Evolutionary conservation across 2,888 invertebrate genomes (phyloP).

Genomic region (Agonopterix alstromeriana): DNA sequence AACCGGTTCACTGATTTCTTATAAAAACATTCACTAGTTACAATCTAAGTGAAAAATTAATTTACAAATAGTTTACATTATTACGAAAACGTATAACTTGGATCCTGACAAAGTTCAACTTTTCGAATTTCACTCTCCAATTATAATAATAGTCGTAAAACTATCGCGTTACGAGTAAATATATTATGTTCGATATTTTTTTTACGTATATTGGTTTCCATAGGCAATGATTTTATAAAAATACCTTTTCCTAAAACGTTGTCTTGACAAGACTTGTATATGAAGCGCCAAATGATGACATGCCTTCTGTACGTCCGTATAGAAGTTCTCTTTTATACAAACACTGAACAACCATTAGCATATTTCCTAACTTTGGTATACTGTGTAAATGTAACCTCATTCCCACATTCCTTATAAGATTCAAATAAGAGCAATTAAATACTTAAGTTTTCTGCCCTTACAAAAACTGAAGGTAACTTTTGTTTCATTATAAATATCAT

Average conservation of each 20-base stretch:
- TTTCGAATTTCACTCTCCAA: slow-evolving; percentile 41
- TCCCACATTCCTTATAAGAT: slow-evolving; percentile 46
- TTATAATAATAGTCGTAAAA: slow-evolving; percentile 53
- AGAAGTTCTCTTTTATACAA: slow-evolving; percentile 2
- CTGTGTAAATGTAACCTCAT: slow-evolving; percentile 57
- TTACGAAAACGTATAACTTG: slow-evolving; percentile 69
- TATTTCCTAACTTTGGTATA: slow-evolving; percentile 76
- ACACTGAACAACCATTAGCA: slow-evolving; percentile 51
- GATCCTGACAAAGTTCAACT: slow-evolving; percentile 57
- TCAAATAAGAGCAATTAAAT: slow-evolving; percentile 42
- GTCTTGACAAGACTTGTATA: slow-evolving; percentile 32
- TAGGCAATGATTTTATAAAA: slow-evolving; percentile 74
- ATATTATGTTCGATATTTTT: slow-evolving; percentile 54
- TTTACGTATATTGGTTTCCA: slow-evolving; percentile 73
- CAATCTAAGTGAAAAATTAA: slow-evolving; percentile 63
- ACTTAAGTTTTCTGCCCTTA: slow-evolving; percentile 42
- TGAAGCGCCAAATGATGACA: slow-evolving; percentile 23
- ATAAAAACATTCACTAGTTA: slow-evolving; percentile 64
- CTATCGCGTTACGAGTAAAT: slow-evolving; percentile 68
- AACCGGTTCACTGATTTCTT: slow-evolving; percentile 63
- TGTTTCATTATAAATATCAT: slow-evolving; percentile 50
- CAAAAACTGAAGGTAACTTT: slow-evolving; percentile 66
- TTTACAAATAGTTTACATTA: slow-evolving; percentile 71
- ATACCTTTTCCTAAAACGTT: slow-evolving; percentile 58
- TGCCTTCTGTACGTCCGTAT: slow-evolving; percentile 5